These are phyloP conservation scores for Euproctis similis DNA, from an alignment of 2,888 invertebrate species.

Conservation along the genomic window DNA sequence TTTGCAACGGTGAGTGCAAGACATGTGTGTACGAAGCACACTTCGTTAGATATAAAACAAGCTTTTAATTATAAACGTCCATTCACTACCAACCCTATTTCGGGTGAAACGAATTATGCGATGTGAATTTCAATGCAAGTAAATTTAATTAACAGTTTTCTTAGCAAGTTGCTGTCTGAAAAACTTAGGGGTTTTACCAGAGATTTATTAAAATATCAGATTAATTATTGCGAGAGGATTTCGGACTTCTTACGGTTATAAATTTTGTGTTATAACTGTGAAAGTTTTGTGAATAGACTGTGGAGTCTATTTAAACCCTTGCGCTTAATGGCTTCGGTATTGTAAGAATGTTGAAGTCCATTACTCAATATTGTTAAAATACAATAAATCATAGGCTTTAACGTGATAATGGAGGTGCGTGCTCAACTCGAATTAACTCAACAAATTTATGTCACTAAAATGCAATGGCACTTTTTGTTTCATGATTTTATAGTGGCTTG, in stretches of 20 bases:
- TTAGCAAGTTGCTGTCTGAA: conserved; percentile 9
- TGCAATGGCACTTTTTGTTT: too few species aligned
- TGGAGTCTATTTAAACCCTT: not conserved
- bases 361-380: conserved; percentile 10
- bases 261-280: not conserved
- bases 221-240: too few species aligned
- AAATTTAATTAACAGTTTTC: conserved; percentile 10
- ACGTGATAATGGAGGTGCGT: conserved; percentile 7
- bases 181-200: conserved; percentile 6
- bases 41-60: conserved; percentile 12
- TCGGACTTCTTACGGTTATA: too few species aligned
- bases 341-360: conserved; percentile 3
- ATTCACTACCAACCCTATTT: conserved; percentile 7
- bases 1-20: conserved; percentile 37
- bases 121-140: conserved; percentile 4
- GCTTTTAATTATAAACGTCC: conserved; percentile 11
- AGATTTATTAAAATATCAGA: conserved; percentile 4
- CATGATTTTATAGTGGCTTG: too few species aligned
- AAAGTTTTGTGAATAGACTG: not conserved
- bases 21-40: conserved; percentile 20
- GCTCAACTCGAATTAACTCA: conserved; percentile 11
- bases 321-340: conserved; percentile 1
- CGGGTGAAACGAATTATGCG: conserved; percentile 2
- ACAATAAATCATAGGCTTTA: conserved; percentile 2
- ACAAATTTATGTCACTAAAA: too few species aligned